Conservation (phyloP, 1,140 invertebrate species). For the Chrysoperla carnea region DNA sequence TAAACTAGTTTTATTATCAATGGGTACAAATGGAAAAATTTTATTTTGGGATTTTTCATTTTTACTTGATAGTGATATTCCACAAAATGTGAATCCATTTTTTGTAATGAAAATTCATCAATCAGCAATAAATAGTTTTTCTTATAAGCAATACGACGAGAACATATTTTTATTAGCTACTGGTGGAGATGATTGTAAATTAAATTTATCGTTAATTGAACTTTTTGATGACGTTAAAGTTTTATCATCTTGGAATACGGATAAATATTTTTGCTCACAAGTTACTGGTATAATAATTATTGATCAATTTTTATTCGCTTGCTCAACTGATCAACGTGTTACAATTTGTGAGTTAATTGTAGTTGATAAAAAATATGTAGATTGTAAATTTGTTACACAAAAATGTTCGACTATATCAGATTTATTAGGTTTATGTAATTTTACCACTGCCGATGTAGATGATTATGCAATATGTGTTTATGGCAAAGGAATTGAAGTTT, state of each 20-base stretch:
- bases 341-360: background rate
- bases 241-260: background rate
- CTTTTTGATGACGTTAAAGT: background rate
- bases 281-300: background rate
- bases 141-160: background rate
- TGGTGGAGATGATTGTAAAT: background rate
- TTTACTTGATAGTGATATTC: background rate
- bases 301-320: background rate
- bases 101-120: background rate
- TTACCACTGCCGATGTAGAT: background rate
- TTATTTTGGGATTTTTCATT: background rate
- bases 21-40: background rate
- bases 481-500: background rate
- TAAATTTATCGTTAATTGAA: background rate
- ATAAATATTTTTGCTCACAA: background rate
- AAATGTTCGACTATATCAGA: background rate
- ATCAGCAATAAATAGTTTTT: background rate
- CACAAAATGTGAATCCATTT: background rate
- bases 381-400: background rate
- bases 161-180: background rate
- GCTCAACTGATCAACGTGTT: background rate
- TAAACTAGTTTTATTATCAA: background rate
- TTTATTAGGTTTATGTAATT: background rate
- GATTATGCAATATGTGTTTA: background rate
- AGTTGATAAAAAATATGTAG: background rate